Base-by-base conservation (phyloP, 2,888 invertebrate genomes). In the Agrotis segetum region DNA sequence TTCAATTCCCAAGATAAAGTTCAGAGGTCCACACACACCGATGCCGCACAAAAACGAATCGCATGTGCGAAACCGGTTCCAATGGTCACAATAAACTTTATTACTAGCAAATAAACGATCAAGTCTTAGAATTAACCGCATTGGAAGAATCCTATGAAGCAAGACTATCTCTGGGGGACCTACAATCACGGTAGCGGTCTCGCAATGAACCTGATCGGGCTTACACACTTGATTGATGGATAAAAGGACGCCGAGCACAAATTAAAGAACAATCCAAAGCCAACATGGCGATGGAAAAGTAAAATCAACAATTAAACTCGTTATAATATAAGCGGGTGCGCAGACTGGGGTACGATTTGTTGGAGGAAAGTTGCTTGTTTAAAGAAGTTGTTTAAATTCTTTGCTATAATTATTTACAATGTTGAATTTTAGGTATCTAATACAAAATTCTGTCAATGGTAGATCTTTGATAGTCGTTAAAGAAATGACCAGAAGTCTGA, bases 181-280 rank as follows among this genome's bases (percentile, higher is more conserved):
- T 72, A 79, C 77, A 85, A 84, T 84, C 79, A 77, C 76, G 56
- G 84, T 72, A 80, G 79, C 79, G 74, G 76, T 79, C 69, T 73
- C 71, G 76, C 77, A 86, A 81, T 79, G 79, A 74, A 82, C 80
- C 85, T 79, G 86, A 87, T 84, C 85, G 72, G 72, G 84, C 80
- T 85, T 91, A 94, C 94, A 94, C 84, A 90, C 89, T 93, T 94
- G 94, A 94, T 94, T 94, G 94, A 94, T 93, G 88, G 93, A 85
- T 91, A 87, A 94, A 94, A 93, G 93, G 92, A 90, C 82, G 92
- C 92, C 92, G 92, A 84, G 88, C 88, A 90, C 90, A 91, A 92
- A 93, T 93, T 91, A 92, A 92, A 93, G 90, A 91, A 91, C 91
- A 90, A 90, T 89, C 84, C 84, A 65, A 68, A 74, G 81, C 81